phyloP scores from a whole-genome alignment of 2,888 invertebrate species.

The Laothoe populi region DNA sequence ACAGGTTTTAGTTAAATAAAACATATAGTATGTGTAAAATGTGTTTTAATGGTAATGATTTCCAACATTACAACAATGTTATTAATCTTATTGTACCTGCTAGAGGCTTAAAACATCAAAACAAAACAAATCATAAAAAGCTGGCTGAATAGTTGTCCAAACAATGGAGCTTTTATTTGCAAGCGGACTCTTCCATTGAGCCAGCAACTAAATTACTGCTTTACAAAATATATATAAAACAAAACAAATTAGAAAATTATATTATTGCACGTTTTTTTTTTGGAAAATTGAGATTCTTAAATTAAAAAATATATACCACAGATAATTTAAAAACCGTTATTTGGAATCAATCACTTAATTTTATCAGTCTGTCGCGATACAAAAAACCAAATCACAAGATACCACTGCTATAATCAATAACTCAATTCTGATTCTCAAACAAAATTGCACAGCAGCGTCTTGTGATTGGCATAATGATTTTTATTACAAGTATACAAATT shows the following conservation, averaged over 20 bases:
- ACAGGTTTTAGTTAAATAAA: constrained; percentile 46
- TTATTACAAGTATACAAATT: constrained; percentile 6
- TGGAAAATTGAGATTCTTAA: constrained; percentile 46
- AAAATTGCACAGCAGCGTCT: not conserved
- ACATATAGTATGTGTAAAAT: constrained; percentile 68
- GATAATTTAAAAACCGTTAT: constrained; percentile 30
- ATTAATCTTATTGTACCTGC: constrained; percentile 52
- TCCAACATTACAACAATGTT: constrained; percentile 72
- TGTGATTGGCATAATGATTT: constrained; percentile 2
- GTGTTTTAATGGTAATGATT: constrained; percentile 81
- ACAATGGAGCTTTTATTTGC: constrained; percentile 5
- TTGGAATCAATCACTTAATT: constrained; percentile 33
- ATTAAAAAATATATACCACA: constrained; percentile 30
- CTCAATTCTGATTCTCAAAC: not conserved
- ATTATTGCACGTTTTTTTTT: constrained; percentile 34
- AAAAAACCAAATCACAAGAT: constrained; percentile 11
- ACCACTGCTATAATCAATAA: not conserved
- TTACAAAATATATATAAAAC: not conserved
- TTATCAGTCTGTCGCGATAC: constrained; percentile 32
- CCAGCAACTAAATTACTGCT: not conserved
- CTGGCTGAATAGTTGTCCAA: constrained; percentile 23
- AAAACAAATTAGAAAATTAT: not conserved
- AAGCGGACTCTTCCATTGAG: not conserved
- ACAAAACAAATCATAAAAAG: constrained; percentile 33
- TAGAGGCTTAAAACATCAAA: constrained; percentile 54